Base-by-base conservation (phyloP, 2,888 invertebrate species). In the Drosophila mimetica region DNA sequence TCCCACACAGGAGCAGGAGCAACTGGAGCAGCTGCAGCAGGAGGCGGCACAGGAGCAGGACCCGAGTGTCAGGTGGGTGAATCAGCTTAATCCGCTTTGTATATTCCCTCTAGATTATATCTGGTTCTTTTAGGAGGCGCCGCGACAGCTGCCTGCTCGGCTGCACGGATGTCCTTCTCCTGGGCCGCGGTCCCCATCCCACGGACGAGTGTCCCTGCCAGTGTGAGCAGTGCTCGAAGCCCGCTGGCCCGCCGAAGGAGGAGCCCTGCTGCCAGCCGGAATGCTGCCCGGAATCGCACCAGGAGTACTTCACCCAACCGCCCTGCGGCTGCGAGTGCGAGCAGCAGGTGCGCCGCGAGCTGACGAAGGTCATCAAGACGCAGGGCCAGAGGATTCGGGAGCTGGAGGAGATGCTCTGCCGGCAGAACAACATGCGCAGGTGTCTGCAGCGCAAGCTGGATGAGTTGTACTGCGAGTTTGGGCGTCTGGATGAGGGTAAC, bases 101-200 rank as follows among this genome's bases (percentile, higher is more conserved):
- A n/a, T n/a, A n/a, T n/a, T n/a, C n/a, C n/a, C n/a, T n/a, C n/a
- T n/a, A n/a, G n/a, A n/a, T n/a, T n/a, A n/a, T n/a, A n/a, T n/a
- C n/a, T n/a, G n/a, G n/a, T n/a, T n/a, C n/a, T n/a, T n/a, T n/a
- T n/a, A n/a, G 60, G 32, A 20, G 18, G 1, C 34, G 36, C 0
- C 28, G 70, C 16, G 22, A n/a, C 30, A 9, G 13, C 20, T 67
- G 76, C 34, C 13, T 52, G 34, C 34, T 34, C 9, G 61, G 70
- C 28, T 82, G 69, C 44, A 83, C 84, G 9, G 83, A 84, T 44
- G 88, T 84, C n/a, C 52, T 84, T 18, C 53, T 83, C 14, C 53
- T 82, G 34, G 72, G 75, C 7, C 66, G 66, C 7, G 73, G 74
- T 4, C 66, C 8, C 1, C 64, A 66, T 20, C 8, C 52, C 14